A percentile compares a stretch with the other conserved stretches of the same genome.
phyloP scores from a whole-genome alignment of 2,797 vertebrate species.

The Gila robusta region DNA sequence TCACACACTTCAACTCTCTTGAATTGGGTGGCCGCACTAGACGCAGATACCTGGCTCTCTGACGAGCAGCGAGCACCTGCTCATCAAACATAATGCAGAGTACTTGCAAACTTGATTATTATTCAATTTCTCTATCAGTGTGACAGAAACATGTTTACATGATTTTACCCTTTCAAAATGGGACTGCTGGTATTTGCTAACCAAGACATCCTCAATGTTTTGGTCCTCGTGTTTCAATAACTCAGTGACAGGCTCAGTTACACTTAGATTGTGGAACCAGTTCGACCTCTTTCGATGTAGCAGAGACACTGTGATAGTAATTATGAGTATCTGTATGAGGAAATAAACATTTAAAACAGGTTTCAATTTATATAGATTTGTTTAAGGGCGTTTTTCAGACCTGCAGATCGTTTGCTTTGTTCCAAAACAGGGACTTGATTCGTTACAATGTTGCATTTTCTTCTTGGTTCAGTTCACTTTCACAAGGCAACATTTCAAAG shows the following conservation, averaged over 20 bases:
- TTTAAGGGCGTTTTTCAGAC: not conserved
- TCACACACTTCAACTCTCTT: constrained; percentile 71
- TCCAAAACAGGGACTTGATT: not conserved
- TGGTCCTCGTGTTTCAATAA: constrained; percentile 57
- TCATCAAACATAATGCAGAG: constrained; percentile 34
- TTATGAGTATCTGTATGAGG: constrained; percentile 76
- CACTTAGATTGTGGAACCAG: constrained; percentile 61
- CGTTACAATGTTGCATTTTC: not conserved
- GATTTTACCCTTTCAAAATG: constrained; percentile 73
- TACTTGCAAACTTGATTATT: not conserved
- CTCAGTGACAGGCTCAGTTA: constrained; percentile 57
- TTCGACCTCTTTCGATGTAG: constrained; percentile 63
- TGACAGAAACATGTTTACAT: not conserved
- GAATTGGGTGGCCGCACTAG: constrained; percentile 73
- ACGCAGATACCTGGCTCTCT: constrained; percentile 76
- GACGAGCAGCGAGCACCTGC: constrained; percentile 78
- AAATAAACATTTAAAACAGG: constrained; percentile 8
- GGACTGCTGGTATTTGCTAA: not conserved
- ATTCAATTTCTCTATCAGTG: not conserved
- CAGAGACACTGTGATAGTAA: constrained; percentile 74
- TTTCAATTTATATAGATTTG: not conserved
- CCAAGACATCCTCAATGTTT: not conserved
- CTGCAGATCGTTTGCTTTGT: not conserved
- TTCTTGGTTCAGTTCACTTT: not conserved
- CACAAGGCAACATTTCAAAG: not conserved